Evolutionary conservation across 2,113 vertebrate genomes (phyloP), one percentile per base, ranked within the genome.

Genomic region (Festucalex cinctus): DNA sequence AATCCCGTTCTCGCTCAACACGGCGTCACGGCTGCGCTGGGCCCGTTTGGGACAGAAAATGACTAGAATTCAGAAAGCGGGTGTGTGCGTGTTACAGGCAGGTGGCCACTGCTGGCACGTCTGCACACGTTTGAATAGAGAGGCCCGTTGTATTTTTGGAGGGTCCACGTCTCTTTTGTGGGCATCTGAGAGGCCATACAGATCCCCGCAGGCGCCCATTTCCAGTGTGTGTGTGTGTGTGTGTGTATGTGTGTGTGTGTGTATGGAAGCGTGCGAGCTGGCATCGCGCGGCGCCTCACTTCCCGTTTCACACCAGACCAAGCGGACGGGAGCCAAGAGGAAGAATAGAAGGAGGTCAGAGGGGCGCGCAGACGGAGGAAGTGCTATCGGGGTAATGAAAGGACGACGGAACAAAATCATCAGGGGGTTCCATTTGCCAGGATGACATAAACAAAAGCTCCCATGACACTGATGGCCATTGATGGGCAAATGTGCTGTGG

Each of bases 221-320:
- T 77, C 75, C 80, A 75, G 63, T 70, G 74, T 69, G 75, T 66
- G 69, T 58, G 17, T 17, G 43, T 17, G 43, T 20, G 48, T 13
- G 43, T 46, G 67, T 57, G 62, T 57, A 51, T 41, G 22, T 49
- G 6, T 68, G 72, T 69, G 75, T 57, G 54, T 54, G 10, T 54
- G 24, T 54, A 12, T 32, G 28, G 4, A 1, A 49, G 51, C 51
- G 22, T 53, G n/a, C 22, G 9, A 51, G 77, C 51, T 89, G 85
- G 81, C 75, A 65, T 73, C 83, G 69, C 80, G 78, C 60, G 69
- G 78, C 72, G 76, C 64, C 67, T 66, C 78, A 72, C 82, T 88
- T 89, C 82, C 86, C 83, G 78, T 85, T 81, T 88, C 83, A 81
- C 85, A 75, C 74, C 74, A 76, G 60, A 74, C 70, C 51, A 85